Base-by-base conservation (phyloP, 2,797 vertebrate species). In the Pantherophis alleghaniensis region DNA sequence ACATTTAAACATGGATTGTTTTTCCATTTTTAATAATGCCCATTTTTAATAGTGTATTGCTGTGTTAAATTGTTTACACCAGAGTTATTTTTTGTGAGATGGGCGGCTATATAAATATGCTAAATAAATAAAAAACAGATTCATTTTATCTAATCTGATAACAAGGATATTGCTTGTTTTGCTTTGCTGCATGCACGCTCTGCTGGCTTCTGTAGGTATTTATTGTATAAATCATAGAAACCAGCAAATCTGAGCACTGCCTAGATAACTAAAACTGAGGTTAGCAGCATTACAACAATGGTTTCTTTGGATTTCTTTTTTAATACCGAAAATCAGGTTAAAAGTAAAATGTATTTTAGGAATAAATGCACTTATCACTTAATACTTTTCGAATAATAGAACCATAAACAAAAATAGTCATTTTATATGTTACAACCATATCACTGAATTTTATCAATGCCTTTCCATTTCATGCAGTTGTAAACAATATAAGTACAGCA, bases 211-310 rank as follows among this genome's bases (percentile, higher is more conserved):
- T 90, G 87, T 88, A 94, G 86, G 20, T 95, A 86, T 60, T 94
- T 93, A 92, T 92, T 94, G 92, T 87, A 93, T 89, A 92, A 90
- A 90, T 90, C 94, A 61, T 28, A 90, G 56, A 90, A 90, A 86
- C 47, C 66, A 89, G 26, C 57, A 63, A 26, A 63, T 86, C 74
- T 86, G 57, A 56, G 83, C 22, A 24, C 66, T 86, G 10, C 42
- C 74, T 90, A 53, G 92, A 86, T 90, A 86, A 86, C 74, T 90
- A 53, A 24, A 51, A 79, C 42, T 83, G 56, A 61, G n/a, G 28
- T 74, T 83, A n/a, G 26, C 37, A 83, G 55, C 11, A 59, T 32
- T 61, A 74, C n/a, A 47, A 24, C 63, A 92, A 88, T 69, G 60
- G n/a, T 79, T 83, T 32, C 32, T 51, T 9, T 32, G 28, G 4